A percentile compares a stretch with the other conserved stretches of the same genome.
These are phyloP conservation scores for Pionites leucogaster DNA, from an alignment of 2,113 vertebrate species.

Conservation along the genomic window DNA sequence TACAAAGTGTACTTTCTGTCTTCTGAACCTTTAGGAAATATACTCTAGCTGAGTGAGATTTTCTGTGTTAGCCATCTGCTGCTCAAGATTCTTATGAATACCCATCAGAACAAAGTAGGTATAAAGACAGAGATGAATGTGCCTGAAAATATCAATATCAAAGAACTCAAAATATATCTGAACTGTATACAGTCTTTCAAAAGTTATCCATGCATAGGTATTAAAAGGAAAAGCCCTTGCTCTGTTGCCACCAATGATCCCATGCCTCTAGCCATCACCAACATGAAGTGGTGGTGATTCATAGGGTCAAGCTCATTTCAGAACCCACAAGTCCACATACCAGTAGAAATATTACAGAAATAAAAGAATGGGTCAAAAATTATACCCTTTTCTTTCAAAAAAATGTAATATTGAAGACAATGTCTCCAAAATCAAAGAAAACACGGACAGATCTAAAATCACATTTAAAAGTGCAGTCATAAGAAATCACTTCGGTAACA, in stretches of 20 bases:
- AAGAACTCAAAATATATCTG: neutral
- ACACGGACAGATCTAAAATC: neutral
- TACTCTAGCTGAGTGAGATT: neutral
- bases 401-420: neutral
- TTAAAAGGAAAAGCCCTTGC: neutral
- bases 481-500: neutral
- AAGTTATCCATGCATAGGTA: neutral
- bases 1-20: neutral
- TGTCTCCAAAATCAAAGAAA: neutral
- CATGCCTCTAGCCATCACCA: neutral
- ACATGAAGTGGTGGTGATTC: accelerated
- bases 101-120: neutral
- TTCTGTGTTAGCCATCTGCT: neutral
- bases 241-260: neutral
- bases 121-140: neutral
- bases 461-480: neutral
- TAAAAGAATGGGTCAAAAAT: neutral
- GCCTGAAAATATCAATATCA: neutral
- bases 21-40: neutral
- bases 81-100: neutral
- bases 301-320: neutral
- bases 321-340: accelerated
- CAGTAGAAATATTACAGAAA: neutral
- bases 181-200: neutral
- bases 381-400: neutral